Conservation (phyloP, 2,113 vertebrate genomes). For the Myrmecophaga tridactyla region DNA sequence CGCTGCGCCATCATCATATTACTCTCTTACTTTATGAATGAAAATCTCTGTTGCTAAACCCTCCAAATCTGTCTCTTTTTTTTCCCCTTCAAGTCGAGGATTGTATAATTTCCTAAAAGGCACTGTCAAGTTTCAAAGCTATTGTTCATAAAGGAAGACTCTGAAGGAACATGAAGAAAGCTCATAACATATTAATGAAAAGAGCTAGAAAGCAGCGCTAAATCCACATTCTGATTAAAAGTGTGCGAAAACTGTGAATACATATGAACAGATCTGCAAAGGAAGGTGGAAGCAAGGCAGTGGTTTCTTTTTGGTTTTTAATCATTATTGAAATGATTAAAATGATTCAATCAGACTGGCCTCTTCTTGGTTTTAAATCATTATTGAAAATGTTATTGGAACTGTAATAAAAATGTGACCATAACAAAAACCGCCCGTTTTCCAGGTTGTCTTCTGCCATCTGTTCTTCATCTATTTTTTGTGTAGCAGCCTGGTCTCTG, state of each 20-base stretch:
- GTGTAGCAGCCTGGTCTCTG: not conserved
- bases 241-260: not conserved
- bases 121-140: conserved; percentile 21
- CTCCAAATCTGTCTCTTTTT: not conserved
- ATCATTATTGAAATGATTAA: not conserved
- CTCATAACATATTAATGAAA: not conserved
- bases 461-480: not conserved
- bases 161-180: not conserved
- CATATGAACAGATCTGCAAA: not conserved
- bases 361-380: not conserved
- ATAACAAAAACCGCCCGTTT: not conserved
- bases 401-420: not conserved
- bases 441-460: not conserved
- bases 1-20: not conserved
- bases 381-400: not conserved
- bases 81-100: not conserved
- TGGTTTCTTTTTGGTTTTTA: not conserved
- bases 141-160: not conserved
- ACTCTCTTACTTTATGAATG: conserved; percentile 51
- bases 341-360: too few relatives aligned
- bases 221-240: not conserved
- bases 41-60: conserved; percentile 17
- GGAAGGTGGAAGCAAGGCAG: not conserved
- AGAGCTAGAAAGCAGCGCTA: not conserved
- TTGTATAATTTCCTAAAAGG: not conserved